A percentile compares a stretch with the other conserved stretches of the same genome.
Conservation (phyloP, 2,888 invertebrate genomes). For the Pyrrhosoma nymphula region DNA sequence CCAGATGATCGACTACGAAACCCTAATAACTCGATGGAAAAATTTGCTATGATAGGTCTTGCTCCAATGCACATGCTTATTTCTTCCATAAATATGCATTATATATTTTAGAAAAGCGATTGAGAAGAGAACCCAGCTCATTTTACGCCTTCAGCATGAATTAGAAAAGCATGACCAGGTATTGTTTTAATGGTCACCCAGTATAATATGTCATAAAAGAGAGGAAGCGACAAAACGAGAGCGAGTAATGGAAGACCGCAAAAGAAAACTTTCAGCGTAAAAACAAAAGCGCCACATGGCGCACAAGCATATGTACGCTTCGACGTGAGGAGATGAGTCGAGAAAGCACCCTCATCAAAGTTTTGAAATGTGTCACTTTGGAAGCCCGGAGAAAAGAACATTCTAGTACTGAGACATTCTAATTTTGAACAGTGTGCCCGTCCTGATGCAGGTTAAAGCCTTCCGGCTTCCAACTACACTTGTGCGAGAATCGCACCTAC, state of each 20-base stretch:
- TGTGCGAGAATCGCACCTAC: background rate
- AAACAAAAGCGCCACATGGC: background rate
- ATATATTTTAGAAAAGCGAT: no score
- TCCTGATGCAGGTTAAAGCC: background rate
- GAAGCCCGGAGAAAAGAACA: background rate
- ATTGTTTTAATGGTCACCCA: background rate
- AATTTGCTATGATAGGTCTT: no score
- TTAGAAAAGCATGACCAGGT: no score
- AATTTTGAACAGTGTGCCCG: background rate
- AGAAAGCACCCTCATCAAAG: background rate
- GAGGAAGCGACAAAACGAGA: background rate
- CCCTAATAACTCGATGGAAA: no score
- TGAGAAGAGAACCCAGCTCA: no score
- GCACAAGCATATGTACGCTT: no score
- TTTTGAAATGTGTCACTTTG: background rate
- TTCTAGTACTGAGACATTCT: background rate
- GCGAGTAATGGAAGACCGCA: background rate
- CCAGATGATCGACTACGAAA: no score
- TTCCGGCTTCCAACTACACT: background rate
- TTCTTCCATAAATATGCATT: no score
- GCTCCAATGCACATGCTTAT: no score
- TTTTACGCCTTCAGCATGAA: no score
- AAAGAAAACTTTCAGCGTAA: background rate
- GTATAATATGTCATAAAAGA: background rate
- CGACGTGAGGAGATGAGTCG: background rate